Base-by-base conservation (phyloP, 2,113 vertebrate genomes). In the Limnothrissa miodon region DNA sequence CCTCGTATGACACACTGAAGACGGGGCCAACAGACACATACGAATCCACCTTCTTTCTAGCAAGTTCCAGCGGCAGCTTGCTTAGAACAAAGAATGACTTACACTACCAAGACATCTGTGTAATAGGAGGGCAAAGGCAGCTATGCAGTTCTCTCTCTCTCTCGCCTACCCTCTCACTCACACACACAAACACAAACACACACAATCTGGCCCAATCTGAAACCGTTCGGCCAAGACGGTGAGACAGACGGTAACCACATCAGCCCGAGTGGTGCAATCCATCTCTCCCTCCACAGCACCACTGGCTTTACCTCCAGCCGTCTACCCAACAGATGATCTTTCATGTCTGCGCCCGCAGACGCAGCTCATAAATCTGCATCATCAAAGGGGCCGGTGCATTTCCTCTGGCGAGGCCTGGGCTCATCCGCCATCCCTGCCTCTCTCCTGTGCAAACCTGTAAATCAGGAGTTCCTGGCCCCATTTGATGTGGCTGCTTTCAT, bases 291-390 rank as follows among this genome's bases (percentile, higher is more conserved):
- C 11, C 21, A n/a, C 84, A 3, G 42, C 19, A 53, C 33, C 36
- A 6, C 48, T 39, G 19, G 45, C 7, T 62, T 80, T 42, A 80
- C 45, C 19, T 45, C 36, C 53, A 74, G 23, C 59, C 39, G 59
- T 74, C 66, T 4, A 36, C 33, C 15, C 36, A 81, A 66, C 79
- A 59, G 66, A 74, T 33, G 46, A 48, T 48, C 33, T 39, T 74
- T 80, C 79, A 21, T 46, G 80, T 81, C 66, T 79, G 13, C 51
- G 10, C 56, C 44, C 29, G 45, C 53, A 51, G 45, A 48, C 13
- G 29, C 44, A 9, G 33, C 42, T 39, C 59, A 51, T 84, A 84
- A 80, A 81, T 84, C 83, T n/a, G 36, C 4, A n/a, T 70, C 33
- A 56, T 85, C 80, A 78, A 45, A 78, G 59, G 66, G 44, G 39